These are phyloP conservation scores for Passerina amoena DNA, from an alignment of 2,113 vertebrate genomes.

Conservation along the genomic window DNA sequence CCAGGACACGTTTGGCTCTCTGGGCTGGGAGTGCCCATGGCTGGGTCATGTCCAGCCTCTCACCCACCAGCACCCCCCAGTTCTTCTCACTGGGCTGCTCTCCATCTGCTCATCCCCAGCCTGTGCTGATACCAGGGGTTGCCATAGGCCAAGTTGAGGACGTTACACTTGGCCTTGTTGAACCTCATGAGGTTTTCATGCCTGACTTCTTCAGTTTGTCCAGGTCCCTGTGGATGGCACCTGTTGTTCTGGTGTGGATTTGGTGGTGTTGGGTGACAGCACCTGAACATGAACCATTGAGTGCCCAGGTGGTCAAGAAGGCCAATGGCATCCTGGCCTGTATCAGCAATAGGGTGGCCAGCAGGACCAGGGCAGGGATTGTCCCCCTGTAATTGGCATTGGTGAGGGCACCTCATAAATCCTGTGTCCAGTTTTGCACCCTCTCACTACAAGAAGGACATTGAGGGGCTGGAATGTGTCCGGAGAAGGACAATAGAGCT, in stretches of 20 bases:
- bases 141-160: neutral
- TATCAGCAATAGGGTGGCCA: neutral
- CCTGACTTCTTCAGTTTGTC: neutral
- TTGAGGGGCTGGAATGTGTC: rapidly evolving
- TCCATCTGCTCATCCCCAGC: neutral
- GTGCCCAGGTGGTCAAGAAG: neutral
- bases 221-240: neutral
- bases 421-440: neutral
- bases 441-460: neutral
- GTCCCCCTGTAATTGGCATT: rapidly evolving
- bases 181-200: neutral
- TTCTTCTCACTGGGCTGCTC: neutral
- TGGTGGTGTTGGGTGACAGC: neutral
- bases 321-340: neutral
- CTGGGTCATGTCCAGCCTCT: neutral
- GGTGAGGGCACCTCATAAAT: rapidly evolving
- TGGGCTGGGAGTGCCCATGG: neutral
- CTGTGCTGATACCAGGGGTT: neutral
- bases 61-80: neutral
- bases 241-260: neutral
- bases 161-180: neutral
- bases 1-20: neutral
- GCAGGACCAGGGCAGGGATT: neutral
- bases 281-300: neutral
- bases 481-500: rapidly evolving